A percentile compares a stretch with the other conserved stretches of the same genome.
phyloP scores from a whole-genome alignment of 2,113 vertebrate genomes.

The Pardalotus punctatus region DNA sequence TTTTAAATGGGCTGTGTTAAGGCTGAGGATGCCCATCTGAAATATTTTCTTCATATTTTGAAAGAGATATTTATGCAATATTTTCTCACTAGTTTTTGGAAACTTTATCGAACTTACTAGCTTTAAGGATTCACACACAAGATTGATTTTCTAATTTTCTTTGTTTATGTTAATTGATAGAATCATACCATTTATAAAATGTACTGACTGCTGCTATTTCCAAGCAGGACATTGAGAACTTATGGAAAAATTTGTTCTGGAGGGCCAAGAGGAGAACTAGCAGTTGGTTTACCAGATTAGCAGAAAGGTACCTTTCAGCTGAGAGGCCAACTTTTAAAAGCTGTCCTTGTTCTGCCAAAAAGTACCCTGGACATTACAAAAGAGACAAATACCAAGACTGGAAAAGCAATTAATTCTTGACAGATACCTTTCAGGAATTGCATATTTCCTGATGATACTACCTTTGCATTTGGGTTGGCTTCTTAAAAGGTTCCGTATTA shows the following conservation, averaged over 20 bases:
- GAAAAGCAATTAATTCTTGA: constrained; percentile 23
- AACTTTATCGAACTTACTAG: background rate
- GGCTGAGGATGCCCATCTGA: background rate
- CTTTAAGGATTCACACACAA: background rate
- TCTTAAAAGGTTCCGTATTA: background rate
- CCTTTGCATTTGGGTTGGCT: background rate
- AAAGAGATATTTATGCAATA: background rate
- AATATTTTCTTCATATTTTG: background rate
- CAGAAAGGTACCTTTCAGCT: background rate
- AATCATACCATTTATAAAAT: background rate
- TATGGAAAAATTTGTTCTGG: background rate
- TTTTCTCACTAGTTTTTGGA: background rate
- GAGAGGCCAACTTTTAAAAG: background rate
- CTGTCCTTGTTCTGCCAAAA: background rate
- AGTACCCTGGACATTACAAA: background rate
- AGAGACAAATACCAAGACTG: background rate
- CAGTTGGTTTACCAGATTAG: background rate
- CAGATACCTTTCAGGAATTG: background rate
- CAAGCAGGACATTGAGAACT: background rate
- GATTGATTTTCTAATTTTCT: background rate
- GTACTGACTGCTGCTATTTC: background rate
- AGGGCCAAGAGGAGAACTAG: background rate
- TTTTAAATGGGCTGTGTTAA: background rate
- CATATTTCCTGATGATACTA: background rate
- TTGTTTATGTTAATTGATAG: background rate